Evolutionary conservation across 2,888 invertebrate species (phyloP).

Genomic region (Argynnis bischoffii): DNA sequence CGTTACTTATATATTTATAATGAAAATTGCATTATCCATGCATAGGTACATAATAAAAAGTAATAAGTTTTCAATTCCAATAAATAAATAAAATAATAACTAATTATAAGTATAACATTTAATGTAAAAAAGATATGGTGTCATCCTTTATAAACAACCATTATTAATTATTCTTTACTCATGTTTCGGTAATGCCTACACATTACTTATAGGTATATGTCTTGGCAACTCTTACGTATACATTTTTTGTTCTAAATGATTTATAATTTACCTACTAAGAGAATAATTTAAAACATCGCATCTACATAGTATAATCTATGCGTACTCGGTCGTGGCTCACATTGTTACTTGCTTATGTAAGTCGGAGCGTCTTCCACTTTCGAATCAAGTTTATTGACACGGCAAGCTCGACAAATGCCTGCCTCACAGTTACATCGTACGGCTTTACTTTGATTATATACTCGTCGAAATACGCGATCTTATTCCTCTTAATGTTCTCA

Average conservation of each 20-base stretch:
- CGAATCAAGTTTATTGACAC: slow-evolving; percentile 83
- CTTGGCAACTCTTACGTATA: too few relatives aligned
- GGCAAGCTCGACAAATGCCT: slow-evolving; percentile 77
- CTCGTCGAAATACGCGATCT: slow-evolving; percentile 53
- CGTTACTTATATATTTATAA: too few relatives aligned
- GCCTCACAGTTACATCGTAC: slow-evolving; percentile 75
- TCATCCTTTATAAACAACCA: too few relatives aligned
- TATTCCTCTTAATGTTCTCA: slow-evolving; percentile 53
- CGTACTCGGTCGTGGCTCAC: slow-evolving; percentile 54
- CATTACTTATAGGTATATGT: too few relatives aligned
- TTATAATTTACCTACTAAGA: neutral
- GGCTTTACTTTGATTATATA: slow-evolving; percentile 70
- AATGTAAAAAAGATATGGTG: too few relatives aligned
- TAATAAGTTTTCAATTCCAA: too few relatives aligned
- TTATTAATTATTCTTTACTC: too few relatives aligned
- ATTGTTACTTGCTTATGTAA: slow-evolving; percentile 81
- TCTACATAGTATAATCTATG: slow-evolving; percentile 46
- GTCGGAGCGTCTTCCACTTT: slow-evolving; percentile 81
- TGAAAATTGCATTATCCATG: too few relatives aligned
- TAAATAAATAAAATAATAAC: too few relatives aligned
- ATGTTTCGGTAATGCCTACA: too few relatives aligned
- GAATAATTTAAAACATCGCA: slow-evolving; percentile 24
- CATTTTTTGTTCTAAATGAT: neutral
- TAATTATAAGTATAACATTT: too few relatives aligned
- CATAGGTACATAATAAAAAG: too few relatives aligned